These are phyloP conservation scores for Halichondria panicea DNA, from an alignment of 37 sponge, comb jelly and placozoan species.

Conservation along the genomic window DNA sequence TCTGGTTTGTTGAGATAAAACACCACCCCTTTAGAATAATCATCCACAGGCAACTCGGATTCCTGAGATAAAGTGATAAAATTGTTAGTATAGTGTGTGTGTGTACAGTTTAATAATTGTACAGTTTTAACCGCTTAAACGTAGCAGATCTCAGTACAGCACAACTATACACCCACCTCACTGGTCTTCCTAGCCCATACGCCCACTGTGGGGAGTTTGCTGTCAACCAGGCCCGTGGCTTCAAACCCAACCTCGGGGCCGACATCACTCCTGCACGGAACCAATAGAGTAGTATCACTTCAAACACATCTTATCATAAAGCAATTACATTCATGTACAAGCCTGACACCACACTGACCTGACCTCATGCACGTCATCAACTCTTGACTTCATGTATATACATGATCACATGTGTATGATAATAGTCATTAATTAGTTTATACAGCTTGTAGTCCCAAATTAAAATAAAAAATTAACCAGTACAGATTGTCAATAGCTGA, in stretches of 20 bases:
- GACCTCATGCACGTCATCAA: no score
- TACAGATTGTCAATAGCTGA: no score
- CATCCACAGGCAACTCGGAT: slow-evolving; percentile 40
- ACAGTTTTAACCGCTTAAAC: neutral
- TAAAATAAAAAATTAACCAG: no score
- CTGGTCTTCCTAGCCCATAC: slow-evolving; percentile 75
- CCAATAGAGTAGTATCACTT: no score
- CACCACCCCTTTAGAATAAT: slow-evolving; percentile 93
- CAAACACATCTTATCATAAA: no score
- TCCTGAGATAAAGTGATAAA: neutral
- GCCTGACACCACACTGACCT: no score
- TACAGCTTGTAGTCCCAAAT: no score
- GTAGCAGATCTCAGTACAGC: no score
- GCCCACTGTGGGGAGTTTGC: slow-evolving; percentile 81
- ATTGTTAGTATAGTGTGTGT: neutral
- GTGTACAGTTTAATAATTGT: neutral
- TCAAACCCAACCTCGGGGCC: slow-evolving; percentile 95
- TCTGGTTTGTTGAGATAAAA: slow-evolving; percentile 75
- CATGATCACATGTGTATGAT: no score
- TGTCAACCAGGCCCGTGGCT: slow-evolving; percentile 85
- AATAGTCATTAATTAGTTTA: no score
- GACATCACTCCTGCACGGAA: slow-evolving; percentile 87
- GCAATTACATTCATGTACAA: no score
- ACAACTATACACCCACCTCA: slow-evolving; percentile 7
- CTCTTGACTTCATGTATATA: no score